These are phyloP conservation scores for Uropsilus gracilis DNA, from an alignment of 2,113 vertebrate genomes.

Conservation along the genomic window DNA sequence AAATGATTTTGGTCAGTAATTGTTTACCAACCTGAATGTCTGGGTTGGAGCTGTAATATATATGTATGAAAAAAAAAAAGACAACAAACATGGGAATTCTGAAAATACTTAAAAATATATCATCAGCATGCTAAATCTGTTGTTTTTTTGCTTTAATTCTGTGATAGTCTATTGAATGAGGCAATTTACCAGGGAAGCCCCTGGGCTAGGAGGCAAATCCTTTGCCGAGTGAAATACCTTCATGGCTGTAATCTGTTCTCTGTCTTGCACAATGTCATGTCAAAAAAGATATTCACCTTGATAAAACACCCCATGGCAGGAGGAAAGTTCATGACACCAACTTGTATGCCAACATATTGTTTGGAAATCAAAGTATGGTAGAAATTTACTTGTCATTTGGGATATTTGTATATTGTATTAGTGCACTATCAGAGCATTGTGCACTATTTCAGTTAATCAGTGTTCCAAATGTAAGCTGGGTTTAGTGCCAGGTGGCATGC, in stretches of 20 bases:
- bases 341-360: background rate
- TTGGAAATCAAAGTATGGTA: background rate
- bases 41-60: background rate
- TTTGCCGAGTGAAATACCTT: background rate
- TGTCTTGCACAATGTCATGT: background rate
- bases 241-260: background rate
- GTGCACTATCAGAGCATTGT: conserved; percentile 48
- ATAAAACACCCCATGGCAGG: background rate
- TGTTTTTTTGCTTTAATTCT: background rate
- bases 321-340: background rate
- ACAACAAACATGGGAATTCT: background rate
- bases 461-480: conserved; percentile 80
- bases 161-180: background rate
- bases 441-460: conserved; percentile 77
- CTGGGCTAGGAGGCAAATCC: background rate
- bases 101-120: background rate
- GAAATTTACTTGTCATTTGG: conserved; percentile 72
- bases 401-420: conserved; percentile 48
- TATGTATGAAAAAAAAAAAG: conserved; percentile 3
- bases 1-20: background rate
- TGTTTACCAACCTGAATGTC: background rate
- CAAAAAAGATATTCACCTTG: background rate
- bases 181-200: too few relatives aligned
- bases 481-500: conserved; percentile 84
- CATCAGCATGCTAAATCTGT: background rate